These are phyloP conservation scores for Bicyclus anynana DNA, from an alignment of 1,140 invertebrate species.

Conservation along the genomic window DNA sequence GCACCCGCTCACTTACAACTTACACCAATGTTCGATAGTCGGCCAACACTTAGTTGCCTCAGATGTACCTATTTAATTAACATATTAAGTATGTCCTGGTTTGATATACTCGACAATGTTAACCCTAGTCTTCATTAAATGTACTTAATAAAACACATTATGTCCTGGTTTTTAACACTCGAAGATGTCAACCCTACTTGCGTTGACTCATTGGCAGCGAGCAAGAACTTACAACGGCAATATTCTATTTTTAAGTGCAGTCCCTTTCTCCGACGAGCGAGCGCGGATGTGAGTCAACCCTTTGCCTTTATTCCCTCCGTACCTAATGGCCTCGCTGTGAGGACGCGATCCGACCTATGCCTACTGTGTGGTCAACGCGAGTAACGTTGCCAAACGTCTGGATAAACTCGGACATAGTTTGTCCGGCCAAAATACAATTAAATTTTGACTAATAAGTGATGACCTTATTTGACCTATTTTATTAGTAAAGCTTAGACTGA, in stretches of 20 bases:
- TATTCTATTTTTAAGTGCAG: slow-evolving; percentile 13
- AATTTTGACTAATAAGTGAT: too few relatives aligned
- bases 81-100: too few relatives aligned
- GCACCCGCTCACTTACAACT: too few relatives aligned
- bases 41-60: too few relatives aligned
- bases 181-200: background rate
- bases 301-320: slow-evolving; percentile 53
- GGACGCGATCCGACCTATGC: slow-evolving; percentile 33
- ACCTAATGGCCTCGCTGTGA: slow-evolving; percentile 38
- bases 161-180: background rate
- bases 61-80: too few relatives aligned
- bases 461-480: too few relatives aligned
- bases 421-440: too few relatives aligned
- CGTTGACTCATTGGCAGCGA: background rate
- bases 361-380: slow-evolving; percentile 34
- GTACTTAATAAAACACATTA: background rate
- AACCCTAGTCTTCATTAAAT: too few relatives aligned
- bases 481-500: too few relatives aligned
- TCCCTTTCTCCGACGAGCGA: slow-evolving; percentile 11
- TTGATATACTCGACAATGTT: too few relatives aligned
- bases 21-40: background rate
- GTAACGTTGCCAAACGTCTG: too few relatives aligned
- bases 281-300: slow-evolving; percentile 48
- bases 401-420: too few relatives aligned
- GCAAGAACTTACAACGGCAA: slow-evolving; percentile 5